Evolutionary conservation across 2,888 invertebrate genomes (phyloP).

Genomic region (Ligdia adustata): DNA sequence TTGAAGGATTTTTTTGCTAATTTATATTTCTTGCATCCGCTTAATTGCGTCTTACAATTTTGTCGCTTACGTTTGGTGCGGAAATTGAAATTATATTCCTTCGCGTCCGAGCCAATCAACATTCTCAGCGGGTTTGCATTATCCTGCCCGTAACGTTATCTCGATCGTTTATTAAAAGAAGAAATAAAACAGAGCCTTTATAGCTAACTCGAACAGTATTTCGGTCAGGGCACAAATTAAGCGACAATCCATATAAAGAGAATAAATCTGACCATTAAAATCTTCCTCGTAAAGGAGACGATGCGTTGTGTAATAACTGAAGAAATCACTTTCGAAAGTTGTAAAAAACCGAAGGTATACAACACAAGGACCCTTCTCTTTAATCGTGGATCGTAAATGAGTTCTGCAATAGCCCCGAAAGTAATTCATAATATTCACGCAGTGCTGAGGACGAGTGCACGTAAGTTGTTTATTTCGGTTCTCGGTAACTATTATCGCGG

Average conservation of each 20-base stretch:
- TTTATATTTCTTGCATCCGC: slow-evolving; percentile 28
- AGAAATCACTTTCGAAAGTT: slow-evolving; percentile 75
- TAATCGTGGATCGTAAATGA: slow-evolving; percentile 52
- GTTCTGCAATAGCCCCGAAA: slow-evolving; percentile 49
- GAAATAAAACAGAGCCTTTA: slow-evolving; percentile 27
- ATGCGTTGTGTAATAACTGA: slow-evolving; percentile 55
- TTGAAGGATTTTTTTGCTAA: slow-evolving; percentile 33
- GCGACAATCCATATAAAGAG: slow-evolving; percentile 39
- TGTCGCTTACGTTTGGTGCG: slow-evolving; percentile 7
- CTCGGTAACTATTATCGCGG: slow-evolving; percentile 18
- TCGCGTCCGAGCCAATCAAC: slow-evolving; percentile 19
- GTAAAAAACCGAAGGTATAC: slow-evolving; percentile 58
- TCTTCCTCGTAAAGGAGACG: slow-evolving; percentile 55
- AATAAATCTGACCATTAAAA: slow-evolving; percentile 56
- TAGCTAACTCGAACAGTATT: slow-evolving; percentile 30
- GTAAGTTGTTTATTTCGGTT: slow-evolving; percentile 17
- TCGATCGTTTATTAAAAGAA: slow-evolving; percentile 19
- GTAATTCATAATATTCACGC: slow-evolving; percentile 40
- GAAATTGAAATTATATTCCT: slow-evolving; percentile 19
- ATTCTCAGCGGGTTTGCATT: slow-evolving; percentile 6
- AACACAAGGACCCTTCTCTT: slow-evolving; percentile 54
- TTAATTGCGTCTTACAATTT: slow-evolving; percentile 20
- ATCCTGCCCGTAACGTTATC: slow-evolving; percentile 14
- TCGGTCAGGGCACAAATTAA: slow-evolving; percentile 31
- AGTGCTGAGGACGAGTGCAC: slow-evolving; percentile 22